phyloP scores from a whole-genome alignment of 1,140 invertebrate genomes.

The Drosophila baimaii region DNA sequence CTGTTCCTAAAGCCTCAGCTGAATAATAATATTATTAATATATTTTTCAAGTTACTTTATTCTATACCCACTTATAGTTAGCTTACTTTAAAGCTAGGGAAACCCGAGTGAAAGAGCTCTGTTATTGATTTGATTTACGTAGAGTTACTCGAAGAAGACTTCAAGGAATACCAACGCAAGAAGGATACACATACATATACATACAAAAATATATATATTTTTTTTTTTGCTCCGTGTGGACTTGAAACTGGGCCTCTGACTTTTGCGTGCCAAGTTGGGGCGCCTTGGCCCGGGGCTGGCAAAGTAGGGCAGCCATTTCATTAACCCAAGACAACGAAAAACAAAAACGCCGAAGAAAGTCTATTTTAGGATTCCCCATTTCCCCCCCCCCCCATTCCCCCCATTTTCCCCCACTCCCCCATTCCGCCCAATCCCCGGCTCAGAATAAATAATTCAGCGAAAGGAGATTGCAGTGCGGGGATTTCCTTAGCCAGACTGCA shows the following conservation, averaged over 20 bases:
- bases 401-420: neutral
- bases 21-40: too few species aligned
- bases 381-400: neutral
- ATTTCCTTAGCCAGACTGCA: conserved; percentile 14
- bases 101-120: neutral
- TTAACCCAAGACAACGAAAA: conserved; percentile 57
- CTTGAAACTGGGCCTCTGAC: conserved; percentile 41
- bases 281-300: conserved; percentile 59
- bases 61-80: neutral
- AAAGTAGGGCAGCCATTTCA: conserved; percentile 74
- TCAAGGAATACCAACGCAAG: neutral
- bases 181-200: neutral
- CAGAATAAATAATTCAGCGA: conserved; percentile 33
- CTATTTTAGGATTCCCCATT: conserved; percentile 34
- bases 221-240: conserved; percentile 14
- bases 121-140: conserved; percentile 5
- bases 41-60: too few species aligned
- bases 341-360: conserved; percentile 20
- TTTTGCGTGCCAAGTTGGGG: conserved; percentile 54
- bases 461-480: conserved; percentile 30
- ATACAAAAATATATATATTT: neutral
- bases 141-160: neutral
- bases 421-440: conserved; percentile 8
- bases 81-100: too few species aligned
- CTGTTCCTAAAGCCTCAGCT: neutral